These are phyloP conservation scores for Anagrus nilaparvatae DNA, from an alignment of 1,140 invertebrate genomes.

Conservation along the genomic window DNA sequence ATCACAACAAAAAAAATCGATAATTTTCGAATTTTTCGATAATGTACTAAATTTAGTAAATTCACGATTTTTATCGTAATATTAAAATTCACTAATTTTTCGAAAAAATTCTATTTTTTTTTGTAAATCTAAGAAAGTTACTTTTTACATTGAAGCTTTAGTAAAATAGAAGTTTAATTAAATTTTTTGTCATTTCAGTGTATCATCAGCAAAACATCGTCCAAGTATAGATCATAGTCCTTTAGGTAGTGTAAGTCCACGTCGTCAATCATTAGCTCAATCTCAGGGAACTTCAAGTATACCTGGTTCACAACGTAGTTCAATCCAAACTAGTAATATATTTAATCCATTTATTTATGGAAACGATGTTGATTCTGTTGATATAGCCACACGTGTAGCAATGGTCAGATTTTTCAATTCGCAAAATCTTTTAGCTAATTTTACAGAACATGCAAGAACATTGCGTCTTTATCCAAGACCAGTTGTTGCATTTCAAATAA, in stretches of 20 bases:
- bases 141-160: too few species aligned
- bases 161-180: neutral
- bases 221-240: conserved; percentile 29
- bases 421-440: conserved; percentile 92
- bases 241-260: conserved; percentile 26
- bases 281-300: conserved; percentile 20
- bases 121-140: too few species aligned
- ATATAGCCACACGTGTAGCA: conserved; percentile 95
- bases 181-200: conserved; percentile 17
- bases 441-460: conserved; percentile 94
- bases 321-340: neutral
- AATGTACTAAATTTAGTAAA: too few species aligned
- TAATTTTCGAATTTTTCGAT: too few species aligned
- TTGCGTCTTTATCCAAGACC: conserved; percentile 92
- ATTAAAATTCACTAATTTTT: too few species aligned
- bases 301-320: conserved; percentile 18
- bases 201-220: conserved; percentile 30
- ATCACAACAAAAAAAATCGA: too few species aligned
- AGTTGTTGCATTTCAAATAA: conserved; percentile 97
- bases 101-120: too few species aligned
- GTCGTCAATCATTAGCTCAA: conserved; percentile 30
- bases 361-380: conserved; percentile 95
- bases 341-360: conserved; percentile 89
- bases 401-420: conserved; percentile 99
- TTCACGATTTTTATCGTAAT: too few species aligned